Conservation (phyloP, 2,888 invertebrate genomes). For the Drosophila kanekoi region DNA sequence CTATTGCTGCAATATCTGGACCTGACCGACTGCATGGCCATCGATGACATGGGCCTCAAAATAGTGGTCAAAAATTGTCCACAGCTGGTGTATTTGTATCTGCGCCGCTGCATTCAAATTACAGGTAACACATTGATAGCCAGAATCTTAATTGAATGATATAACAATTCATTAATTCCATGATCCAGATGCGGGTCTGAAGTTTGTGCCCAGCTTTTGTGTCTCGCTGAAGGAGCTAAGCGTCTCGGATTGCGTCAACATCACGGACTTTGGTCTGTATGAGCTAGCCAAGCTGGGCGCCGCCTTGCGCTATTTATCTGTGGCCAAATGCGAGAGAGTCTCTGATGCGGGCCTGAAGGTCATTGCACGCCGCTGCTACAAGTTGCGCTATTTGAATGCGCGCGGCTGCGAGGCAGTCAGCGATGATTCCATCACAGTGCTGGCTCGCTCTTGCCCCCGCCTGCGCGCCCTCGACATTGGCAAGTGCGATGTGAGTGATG, state of each 20-base stretch:
- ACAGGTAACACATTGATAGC: constrained; percentile 87
- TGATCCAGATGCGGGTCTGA: constrained; percentile 91
- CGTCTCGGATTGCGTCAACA: constrained; percentile 94
- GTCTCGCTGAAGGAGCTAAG: constrained; percentile 93
- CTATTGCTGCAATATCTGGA: constrained; percentile 94
- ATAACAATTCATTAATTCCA: constrained; percentile 1
- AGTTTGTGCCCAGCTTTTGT: constrained; percentile 96
- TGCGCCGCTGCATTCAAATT: constrained; percentile 94
- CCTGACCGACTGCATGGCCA: constrained; percentile 94
- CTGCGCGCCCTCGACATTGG: constrained; percentile 95
- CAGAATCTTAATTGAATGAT: background rate
- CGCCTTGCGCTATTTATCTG: constrained; percentile 95
- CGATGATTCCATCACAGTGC: constrained; percentile 95
- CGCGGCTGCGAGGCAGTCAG: constrained; percentile 97
- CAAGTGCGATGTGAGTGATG: constrained; percentile 96
- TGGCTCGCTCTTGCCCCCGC: constrained; percentile 94
- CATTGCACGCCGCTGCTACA: constrained; percentile 94
- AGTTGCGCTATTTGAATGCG: constrained; percentile 94
- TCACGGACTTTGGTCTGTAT: constrained; percentile 96
- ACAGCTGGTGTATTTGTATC: constrained; percentile 93
- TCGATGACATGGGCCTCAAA: constrained; percentile 94
- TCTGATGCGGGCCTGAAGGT: constrained; percentile 95
- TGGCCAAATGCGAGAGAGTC: constrained; percentile 96
- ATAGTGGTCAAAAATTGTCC: constrained; percentile 94
- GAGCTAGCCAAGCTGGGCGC: constrained; percentile 95